Conservation (phyloP, 1,140 invertebrate genomes). For the Anagrus nilaparvatae region DNA sequence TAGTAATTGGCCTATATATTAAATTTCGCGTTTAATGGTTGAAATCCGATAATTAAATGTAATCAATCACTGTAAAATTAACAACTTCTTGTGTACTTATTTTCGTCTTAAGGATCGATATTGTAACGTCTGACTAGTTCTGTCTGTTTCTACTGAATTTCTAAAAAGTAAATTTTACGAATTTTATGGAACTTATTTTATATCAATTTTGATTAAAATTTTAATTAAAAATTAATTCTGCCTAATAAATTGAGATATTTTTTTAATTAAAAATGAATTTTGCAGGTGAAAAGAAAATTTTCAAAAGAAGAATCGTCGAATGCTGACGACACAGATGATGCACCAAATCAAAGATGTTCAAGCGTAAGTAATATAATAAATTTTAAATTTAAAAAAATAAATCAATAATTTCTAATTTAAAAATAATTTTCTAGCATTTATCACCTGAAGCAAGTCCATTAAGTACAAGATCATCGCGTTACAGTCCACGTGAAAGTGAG, state of each 20-base stretch:
- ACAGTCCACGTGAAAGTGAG: constrained; percentile 41
- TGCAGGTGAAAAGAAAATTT: constrained; percentile 27
- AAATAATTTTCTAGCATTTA: constrained; percentile 34
- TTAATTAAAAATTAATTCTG: too few species aligned
- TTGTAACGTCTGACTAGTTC: too few species aligned
- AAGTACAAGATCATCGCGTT: constrained; percentile 39
- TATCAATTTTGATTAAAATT: neutral
- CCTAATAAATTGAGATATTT: too few species aligned
- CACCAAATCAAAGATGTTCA: constrained; percentile 33
- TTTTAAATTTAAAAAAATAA: constrained; percentile 1
- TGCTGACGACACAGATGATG: constrained; percentile 35
- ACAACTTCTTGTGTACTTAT: too few species aligned
- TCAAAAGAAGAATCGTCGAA: constrained; percentile 36
- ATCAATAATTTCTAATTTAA: constrained; percentile 1
- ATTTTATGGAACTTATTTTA: constrained; percentile 3
- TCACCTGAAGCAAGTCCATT: constrained; percentile 40
- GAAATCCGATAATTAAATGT: too few species aligned
- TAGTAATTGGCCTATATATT: too few species aligned
- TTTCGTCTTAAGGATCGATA: too few species aligned
- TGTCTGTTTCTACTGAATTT: neutral
- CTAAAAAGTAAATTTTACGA: neutral
- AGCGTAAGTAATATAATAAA: constrained; percentile 26
- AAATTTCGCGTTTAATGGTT: too few species aligned
- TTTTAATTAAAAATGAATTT: too few species aligned
- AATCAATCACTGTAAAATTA: too few species aligned